Evolutionary conservation across 2,113 vertebrate species (phyloP), one percentile per base, ranked within the genome.

Genomic region (Paramormyrops kingsleyae): DNA sequence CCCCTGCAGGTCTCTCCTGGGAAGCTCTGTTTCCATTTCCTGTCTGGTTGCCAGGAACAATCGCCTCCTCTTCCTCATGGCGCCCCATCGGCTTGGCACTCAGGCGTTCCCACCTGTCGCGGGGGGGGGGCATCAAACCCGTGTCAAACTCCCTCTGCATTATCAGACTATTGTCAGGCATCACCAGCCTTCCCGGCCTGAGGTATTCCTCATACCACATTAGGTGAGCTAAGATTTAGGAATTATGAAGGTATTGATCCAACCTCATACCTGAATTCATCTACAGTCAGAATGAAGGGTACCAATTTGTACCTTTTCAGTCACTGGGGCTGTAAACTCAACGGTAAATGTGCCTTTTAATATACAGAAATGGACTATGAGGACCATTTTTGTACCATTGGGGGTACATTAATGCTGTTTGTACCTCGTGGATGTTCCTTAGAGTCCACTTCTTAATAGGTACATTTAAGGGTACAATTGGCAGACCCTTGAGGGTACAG

Each of bases 11-110:
- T 80, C 74, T 90, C 88, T 80, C 88, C 90, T 12, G 80, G 90
- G 95, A 96, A 95, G 91, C 90, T 90, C 92, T 92, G 91, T 87
- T 94, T 95, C 92, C 93, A 94, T 91, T 93, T 95, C 94, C 94
- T 94, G 56, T 91, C 93, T 90, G 70, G 89, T 91, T 91, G 91
- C 90, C 94, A 70, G 93, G 94, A 94, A 95, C 92, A 95, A 94
- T 94, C 92, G 87, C 66, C 92, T 50, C 88, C 91, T 90, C 94
- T 93, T 92, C 92, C 92, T 91, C 90, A 50, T n/a, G 19, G 47
- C 85, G 31, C 87, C 3, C 74, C 74, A 39, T 42, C 0, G 35
- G 74, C 74, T 80, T 21, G 74, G 74, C 31, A 42, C 35, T 80
- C 31, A 19, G 0, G 35, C 15, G 35, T 80, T 42, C 74, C 35